phyloP scores from a whole-genome alignment of 2,113 vertebrate species.

The Pseudorasbora parva region DNA sequence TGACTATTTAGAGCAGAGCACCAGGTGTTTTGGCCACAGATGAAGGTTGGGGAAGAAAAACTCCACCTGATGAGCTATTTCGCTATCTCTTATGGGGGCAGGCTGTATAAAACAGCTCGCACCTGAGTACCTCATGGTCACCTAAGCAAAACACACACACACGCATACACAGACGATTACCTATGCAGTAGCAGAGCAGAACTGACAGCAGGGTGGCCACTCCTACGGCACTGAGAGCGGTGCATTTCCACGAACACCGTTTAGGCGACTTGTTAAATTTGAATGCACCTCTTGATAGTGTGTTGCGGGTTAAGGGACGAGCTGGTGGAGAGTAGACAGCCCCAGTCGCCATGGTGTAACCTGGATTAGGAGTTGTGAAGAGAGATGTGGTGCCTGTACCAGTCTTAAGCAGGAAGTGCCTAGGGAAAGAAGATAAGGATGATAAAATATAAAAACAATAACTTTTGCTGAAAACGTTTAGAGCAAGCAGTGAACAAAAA shows the following conservation, averaged over 20 bases:
- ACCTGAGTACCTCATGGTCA: conserved; percentile 63
- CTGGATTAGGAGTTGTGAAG: conserved; percentile 94
- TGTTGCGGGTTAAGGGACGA: conserved; percentile 92
- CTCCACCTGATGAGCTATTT: conserved; percentile 65
- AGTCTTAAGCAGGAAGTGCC: conserved; percentile 99
- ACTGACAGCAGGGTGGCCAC: conserved; percentile 92
- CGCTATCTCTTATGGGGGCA: conserved; percentile 36
- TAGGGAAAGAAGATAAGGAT: conserved; percentile 59
- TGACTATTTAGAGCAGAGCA: conserved; percentile 66
- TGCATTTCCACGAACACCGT: conserved; percentile 98
- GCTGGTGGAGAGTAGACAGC: conserved; percentile 97
- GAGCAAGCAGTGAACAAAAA: background rate
- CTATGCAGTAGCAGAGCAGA: conserved; percentile 96
- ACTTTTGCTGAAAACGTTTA: conserved; percentile 5
- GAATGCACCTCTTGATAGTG: conserved; percentile 94
- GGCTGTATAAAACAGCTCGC: conserved; percentile 59
- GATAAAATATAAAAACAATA: background rate
- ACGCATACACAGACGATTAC: conserved; percentile 73
- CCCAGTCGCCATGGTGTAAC: conserved; percentile 98
- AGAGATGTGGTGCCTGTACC: conserved; percentile 96
- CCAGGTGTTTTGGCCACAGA: conserved; percentile 70
- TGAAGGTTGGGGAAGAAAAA: conserved; percentile 70
- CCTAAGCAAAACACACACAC: conserved; percentile 48
- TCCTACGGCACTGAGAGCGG: conserved; percentile 92
- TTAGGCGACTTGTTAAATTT: conserved; percentile 98